These are phyloP conservation scores for Cisticola juncidis DNA, from an alignment of 2,113 vertebrate genomes.

Conservation along the genomic window DNA sequence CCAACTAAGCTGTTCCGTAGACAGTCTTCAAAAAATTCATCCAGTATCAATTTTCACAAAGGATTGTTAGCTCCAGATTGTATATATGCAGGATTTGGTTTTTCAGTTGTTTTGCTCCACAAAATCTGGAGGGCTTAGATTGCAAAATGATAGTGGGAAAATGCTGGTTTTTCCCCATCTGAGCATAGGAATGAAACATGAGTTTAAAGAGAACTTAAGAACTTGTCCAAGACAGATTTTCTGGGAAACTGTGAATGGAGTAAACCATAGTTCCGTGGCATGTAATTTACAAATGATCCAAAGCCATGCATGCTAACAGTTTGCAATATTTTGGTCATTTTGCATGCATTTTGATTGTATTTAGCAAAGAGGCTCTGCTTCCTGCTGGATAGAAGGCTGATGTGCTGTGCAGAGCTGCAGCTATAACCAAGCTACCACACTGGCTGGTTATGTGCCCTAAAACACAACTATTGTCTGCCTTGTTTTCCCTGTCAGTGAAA, in stretches of 20 bases:
- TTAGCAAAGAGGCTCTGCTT: not conserved
- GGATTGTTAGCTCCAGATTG: not conserved
- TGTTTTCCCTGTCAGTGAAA: not conserved
- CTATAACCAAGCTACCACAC: not conserved
- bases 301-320: not conserved
- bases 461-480: not conserved
- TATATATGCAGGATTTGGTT: not conserved
- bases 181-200: not conserved
- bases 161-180: rapidly evolving
- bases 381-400: not conserved
- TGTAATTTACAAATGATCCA: not conserved
- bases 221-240: not conserved
- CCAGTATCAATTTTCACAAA: not conserved
- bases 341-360: not conserved
- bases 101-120: not conserved
- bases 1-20: not conserved
- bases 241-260: not conserved
- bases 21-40: not conserved
- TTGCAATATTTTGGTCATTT: not conserved
- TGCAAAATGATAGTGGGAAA: not conserved
- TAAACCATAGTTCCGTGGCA: not conserved
- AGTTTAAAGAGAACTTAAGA: not conserved
- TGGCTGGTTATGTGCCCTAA: not conserved
- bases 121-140: not conserved
- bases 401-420: not conserved